Conservation (phyloP, 2,797 vertebrate species). For the Amazona finschi region DNA sequence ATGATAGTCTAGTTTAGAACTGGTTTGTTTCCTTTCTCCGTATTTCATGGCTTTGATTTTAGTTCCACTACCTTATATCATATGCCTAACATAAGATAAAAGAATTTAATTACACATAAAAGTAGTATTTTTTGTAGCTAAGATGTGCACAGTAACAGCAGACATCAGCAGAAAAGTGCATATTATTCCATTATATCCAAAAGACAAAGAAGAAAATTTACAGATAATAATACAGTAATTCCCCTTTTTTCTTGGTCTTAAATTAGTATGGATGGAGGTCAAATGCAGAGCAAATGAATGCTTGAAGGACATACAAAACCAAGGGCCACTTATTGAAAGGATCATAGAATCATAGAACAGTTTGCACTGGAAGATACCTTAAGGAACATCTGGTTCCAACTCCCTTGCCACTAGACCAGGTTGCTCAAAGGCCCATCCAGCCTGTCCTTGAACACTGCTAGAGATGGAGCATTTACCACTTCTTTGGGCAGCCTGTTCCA, state of each 20-base stretch:
- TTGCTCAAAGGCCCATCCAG: background rate
- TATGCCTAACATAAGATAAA: background rate
- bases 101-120: background rate
- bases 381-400: background rate
- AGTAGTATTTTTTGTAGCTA: background rate
- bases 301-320: background rate
- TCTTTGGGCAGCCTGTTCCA: background rate
- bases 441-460: background rate
- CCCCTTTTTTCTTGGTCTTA: background rate
- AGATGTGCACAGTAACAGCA: background rate
- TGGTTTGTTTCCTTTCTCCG: background rate
- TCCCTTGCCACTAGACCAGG: background rate
- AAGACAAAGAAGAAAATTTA: background rate
- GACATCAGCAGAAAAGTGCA: background rate
- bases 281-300: background rate
- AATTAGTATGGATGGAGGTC: background rate
- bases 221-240: background rate
- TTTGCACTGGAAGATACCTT: background rate
- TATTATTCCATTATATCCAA: background rate
- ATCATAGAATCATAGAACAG: background rate
- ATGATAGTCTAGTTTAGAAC: background rate
- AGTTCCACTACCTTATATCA: background rate
- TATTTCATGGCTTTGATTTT: background rate
- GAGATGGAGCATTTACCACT: background rate
- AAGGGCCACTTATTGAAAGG: background rate